phyloP scores from a whole-genome alignment of 2,113 vertebrate species.

The Natator depressus region DNA sequence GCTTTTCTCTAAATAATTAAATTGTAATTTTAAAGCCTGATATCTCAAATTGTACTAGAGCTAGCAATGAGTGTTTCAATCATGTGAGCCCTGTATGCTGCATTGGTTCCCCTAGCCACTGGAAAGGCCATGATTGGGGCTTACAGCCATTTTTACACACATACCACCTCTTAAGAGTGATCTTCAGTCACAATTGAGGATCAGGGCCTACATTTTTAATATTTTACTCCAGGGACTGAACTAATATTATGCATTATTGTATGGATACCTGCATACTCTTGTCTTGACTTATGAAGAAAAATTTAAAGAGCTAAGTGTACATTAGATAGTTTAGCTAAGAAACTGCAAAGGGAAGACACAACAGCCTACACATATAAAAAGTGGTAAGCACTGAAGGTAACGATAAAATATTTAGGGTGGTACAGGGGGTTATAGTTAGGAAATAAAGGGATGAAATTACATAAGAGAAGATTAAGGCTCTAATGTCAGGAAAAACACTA shows the following conservation, averaged over 20 bases:
- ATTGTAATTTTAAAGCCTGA: neutral
- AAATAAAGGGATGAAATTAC: conserved; percentile 33
- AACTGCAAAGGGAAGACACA: neutral
- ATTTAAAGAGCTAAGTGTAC: neutral
- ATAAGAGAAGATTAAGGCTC: conserved; percentile 18
- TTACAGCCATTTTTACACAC: neutral
- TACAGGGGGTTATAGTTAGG: neutral
- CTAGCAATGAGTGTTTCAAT: neutral
- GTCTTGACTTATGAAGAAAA: neutral
- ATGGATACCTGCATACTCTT: neutral
- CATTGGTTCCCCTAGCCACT: neutral
- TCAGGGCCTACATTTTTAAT: neutral
- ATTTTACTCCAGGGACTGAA: neutral
- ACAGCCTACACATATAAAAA: neutral
- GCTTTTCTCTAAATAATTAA: too few relatives aligned
- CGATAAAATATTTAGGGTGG: conserved; percentile 4
- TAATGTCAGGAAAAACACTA: conserved; percentile 42
- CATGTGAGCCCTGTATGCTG: neutral
- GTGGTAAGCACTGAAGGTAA: neutral
- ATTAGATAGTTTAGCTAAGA: neutral
- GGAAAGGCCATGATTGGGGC: neutral
- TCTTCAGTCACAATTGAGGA: neutral
- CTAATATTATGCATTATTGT: neutral
- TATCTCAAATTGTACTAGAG: fast-evolving
- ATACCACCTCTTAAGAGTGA: neutral